phyloP scores from a whole-genome alignment of 1,140 invertebrate genomes.

The Bicyclus anynana region DNA sequence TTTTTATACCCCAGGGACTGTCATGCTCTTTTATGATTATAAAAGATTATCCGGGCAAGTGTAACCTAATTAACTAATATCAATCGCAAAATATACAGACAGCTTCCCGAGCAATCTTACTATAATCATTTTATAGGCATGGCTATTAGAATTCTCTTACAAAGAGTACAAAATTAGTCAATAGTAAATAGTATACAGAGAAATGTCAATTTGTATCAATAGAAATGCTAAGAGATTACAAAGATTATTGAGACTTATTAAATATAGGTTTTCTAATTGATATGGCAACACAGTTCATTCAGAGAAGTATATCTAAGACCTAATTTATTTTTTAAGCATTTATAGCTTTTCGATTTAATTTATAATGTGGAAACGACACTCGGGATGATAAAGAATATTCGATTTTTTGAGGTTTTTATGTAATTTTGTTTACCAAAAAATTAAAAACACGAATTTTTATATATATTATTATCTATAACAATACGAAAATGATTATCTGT shows the following conservation, averaged over 20 bases:
- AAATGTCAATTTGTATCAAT: slow-evolving; percentile 31
- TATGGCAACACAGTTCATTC: slow-evolving; percentile 36
- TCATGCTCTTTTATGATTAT: neutral
- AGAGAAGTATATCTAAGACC: slow-evolving; percentile 9
- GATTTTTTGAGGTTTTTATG: too few relatives aligned
- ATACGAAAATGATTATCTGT: too few relatives aligned
- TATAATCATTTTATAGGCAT: neutral
- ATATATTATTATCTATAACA: too few relatives aligned
- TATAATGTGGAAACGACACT: too few relatives aligned
- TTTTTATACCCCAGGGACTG: neutral
- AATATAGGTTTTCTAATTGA: slow-evolving; percentile 33
- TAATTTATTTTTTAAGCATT: neutral
- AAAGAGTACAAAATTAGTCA: slow-evolving; percentile 30
- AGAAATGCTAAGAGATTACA: slow-evolving; percentile 43
- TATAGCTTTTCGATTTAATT: neutral
- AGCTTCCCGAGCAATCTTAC: neutral
- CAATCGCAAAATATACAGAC: neutral
- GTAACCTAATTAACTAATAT: neutral
- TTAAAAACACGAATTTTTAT: too few relatives aligned
- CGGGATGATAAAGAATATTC: too few relatives aligned
- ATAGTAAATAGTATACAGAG: slow-evolving; percentile 35
- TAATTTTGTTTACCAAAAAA: too few relatives aligned
- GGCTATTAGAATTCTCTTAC: slow-evolving; percentile 5
- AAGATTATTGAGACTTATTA: slow-evolving; percentile 32
- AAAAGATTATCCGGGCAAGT: neutral